These are phyloP conservation scores for Drosophila navojoa DNA, from an alignment of 1,140 invertebrate genomes.

Conservation along the genomic window DNA sequence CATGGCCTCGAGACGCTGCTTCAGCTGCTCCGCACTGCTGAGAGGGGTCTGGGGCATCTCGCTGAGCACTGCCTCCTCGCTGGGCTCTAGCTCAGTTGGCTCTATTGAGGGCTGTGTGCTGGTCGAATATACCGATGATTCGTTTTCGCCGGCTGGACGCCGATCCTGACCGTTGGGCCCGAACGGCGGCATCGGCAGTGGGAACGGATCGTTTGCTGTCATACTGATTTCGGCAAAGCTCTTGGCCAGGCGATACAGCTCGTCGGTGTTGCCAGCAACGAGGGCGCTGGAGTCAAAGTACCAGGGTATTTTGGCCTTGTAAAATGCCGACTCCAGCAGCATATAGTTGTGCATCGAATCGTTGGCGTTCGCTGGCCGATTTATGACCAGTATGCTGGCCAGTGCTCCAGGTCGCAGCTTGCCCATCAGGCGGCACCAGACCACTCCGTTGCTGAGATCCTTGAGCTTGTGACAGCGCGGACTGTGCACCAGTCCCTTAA, in stretches of 20 bases:
- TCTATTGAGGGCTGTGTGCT: neutral
- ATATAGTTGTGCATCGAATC: conserved; percentile 33
- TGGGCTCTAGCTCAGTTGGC: neutral
- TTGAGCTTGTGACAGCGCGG: conserved; percentile 1
- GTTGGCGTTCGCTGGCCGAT: conserved; percentile 23
- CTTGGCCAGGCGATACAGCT: conserved; percentile 18
- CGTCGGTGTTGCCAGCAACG: neutral
- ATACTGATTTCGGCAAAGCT: neutral
- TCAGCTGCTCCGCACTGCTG: neutral
- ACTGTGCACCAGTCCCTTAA: conserved; percentile 4
- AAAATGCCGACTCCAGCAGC: conserved; percentile 20
- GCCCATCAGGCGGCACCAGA: conserved; percentile 32
- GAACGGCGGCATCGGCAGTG: neutral
- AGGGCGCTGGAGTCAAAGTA: neutral
- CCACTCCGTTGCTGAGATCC: conserved; percentile 24
- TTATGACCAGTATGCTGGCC: conserved; percentile 27
- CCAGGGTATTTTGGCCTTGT: conserved; percentile 9
- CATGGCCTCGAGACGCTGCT: conserved; percentile 5
- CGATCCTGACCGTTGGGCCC: neutral
- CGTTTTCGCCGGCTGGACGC: conserved; percentile 1
- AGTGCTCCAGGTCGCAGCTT: conserved; percentile 22
- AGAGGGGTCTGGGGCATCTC: no score
- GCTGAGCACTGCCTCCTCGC: neutral
- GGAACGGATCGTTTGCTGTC: neutral
- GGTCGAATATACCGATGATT: neutral